Evolutionary conservation across 1,140 invertebrate species (phyloP).

Genomic region (Octopus sinensis): DNA sequence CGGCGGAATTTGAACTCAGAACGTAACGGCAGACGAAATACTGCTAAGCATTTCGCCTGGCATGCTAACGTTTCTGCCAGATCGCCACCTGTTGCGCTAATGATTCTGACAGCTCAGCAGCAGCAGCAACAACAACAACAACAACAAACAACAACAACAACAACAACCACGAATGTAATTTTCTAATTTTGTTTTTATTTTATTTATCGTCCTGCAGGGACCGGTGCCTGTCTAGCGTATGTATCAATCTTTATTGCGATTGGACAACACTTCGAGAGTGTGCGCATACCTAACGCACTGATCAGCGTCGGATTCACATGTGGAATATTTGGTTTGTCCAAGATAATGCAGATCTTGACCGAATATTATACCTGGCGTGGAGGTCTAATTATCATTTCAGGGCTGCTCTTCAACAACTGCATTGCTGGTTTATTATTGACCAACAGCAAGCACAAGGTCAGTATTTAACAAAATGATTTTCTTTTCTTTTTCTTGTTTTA

Average conservation of each 20-base stretch:
- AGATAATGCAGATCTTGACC: not conserved
- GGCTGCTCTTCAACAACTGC: slow-evolving; percentile 2
- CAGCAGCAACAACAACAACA: too few species aligned
- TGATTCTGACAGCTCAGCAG: too few species aligned
- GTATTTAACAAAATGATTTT: not conserved
- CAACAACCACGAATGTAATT: too few species aligned
- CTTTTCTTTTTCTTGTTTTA: too few species aligned
- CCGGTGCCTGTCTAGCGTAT: not conserved
- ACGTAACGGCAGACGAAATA: too few species aligned
- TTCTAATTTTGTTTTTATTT: not conserved
- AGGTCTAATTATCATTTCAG: not conserved
- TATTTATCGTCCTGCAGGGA: not conserved
- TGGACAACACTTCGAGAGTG: slow-evolving; percentile 4
- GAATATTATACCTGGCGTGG: not conserved
- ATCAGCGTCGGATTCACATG: not conserved
- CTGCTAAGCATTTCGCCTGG: too few species aligned
- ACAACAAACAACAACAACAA: too few species aligned
- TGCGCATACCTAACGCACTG: not conserved
- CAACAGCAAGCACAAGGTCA: not conserved
- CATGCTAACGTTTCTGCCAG: too few species aligned
- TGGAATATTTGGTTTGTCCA: not conserved
- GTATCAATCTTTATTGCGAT: not conserved
- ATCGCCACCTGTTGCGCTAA: too few species aligned
- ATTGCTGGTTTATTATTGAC: not conserved
- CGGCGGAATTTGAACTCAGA: too few species aligned